A percentile compares a stretch with the other conserved stretches of the same genome.
phyloP scores from a whole-genome alignment of 2,888 invertebrate species.

The Caenorhabditis zanzibari region DNA sequence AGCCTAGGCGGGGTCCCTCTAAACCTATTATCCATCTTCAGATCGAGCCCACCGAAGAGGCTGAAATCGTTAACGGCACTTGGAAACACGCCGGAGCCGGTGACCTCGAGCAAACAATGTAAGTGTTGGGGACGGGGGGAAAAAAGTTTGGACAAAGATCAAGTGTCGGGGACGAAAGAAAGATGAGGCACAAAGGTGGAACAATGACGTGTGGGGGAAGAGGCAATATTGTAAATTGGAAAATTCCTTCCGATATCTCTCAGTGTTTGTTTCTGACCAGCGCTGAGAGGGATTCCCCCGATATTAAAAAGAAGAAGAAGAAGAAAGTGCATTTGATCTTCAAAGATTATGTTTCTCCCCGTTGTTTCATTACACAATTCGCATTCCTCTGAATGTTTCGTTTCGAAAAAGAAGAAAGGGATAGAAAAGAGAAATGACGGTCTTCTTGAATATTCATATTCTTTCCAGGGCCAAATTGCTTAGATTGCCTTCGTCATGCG shows the following conservation, averaged over 20 bases:
- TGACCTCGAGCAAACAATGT: constrained; percentile 74
- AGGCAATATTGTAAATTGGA: constrained; percentile 2
- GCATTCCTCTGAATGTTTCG: background rate
- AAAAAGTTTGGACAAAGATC: constrained; percentile 25
- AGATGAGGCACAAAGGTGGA: background rate
- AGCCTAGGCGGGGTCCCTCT: background rate
- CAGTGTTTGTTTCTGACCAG: constrained; percentile 31
- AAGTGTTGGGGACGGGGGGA: background rate
- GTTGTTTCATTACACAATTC: background rate
- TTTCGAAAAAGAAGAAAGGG: background rate
- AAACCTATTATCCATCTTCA: constrained; percentile 23
- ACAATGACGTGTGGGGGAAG: constrained; percentile 10
- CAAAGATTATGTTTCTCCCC: constrained; percentile 4
- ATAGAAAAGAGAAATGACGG: background rate
- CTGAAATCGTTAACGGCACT: constrained; percentile 69
- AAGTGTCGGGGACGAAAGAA: constrained; percentile 1
- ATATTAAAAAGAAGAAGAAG: constrained; percentile 23
- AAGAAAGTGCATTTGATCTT: constrained; percentile 39
- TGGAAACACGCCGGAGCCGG: constrained; percentile 72
- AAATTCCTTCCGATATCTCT: constrained; percentile 5
- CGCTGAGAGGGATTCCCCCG: background rate
- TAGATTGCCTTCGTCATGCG: constrained; percentile 69
- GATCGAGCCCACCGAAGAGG: constrained; percentile 69
- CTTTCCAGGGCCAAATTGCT: constrained; percentile 71
- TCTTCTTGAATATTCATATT: constrained; percentile 24